These are phyloP conservation scores for Cydia fagiglandana DNA, from an alignment of 1,140 invertebrate species.

Conservation along the genomic window DNA sequence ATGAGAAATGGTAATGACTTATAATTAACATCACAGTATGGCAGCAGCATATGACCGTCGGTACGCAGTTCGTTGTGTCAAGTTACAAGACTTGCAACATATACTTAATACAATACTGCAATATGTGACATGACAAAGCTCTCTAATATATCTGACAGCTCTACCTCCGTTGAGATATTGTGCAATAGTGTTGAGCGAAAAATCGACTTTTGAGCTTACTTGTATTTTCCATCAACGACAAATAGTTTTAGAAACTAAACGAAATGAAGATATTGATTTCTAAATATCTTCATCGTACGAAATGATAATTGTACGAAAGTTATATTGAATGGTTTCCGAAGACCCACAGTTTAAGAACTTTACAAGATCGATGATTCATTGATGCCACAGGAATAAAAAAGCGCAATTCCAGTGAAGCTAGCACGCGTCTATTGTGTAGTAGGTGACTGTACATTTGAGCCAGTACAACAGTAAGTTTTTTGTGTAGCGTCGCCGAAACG, in stretches of 20 bases:
- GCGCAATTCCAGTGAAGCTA: too few species aligned
- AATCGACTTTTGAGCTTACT: neutral
- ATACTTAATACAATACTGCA: neutral
- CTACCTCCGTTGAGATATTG: neutral
- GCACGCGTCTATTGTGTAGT: neutral
- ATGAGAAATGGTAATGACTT: constrained; percentile 33
- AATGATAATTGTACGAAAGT: too few species aligned
- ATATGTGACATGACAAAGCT: constrained; percentile 2
- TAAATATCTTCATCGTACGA: too few species aligned
- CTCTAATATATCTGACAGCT: neutral
- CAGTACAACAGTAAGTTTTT: neutral
- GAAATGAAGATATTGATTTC: too few species aligned
- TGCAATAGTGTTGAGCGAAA: neutral
- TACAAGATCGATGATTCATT: too few species aligned
- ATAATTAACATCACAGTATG: constrained; percentile 32
- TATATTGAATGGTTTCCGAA: too few species aligned
- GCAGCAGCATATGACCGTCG: constrained; percentile 13
- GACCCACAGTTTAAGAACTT: too few species aligned
- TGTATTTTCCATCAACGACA: neutral
- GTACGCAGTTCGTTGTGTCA: constrained; percentile 4
- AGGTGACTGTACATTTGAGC: neutral
- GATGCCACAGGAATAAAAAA: too few species aligned
- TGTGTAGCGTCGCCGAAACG: neutral
- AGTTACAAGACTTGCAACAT: neutral
- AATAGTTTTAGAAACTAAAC: too few species aligned